phyloP scores from a whole-genome alignment of 2,888 invertebrate species.

The Xestia xanthographa region DNA sequence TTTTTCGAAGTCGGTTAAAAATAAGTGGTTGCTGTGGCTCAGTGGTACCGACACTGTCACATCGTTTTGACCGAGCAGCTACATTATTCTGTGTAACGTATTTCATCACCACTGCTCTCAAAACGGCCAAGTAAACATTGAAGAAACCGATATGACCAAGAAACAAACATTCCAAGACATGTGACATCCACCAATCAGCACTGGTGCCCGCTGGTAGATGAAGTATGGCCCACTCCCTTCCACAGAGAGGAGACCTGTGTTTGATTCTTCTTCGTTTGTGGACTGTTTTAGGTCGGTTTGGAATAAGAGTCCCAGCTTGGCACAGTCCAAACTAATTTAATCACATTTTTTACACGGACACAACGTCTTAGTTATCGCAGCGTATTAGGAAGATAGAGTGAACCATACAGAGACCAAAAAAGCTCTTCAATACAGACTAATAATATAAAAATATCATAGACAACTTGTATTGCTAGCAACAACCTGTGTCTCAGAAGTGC shows the following conservation, averaged over 20 bases:
- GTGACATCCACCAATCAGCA: background rate
- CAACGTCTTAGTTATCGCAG: no score
- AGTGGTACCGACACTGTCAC: background rate
- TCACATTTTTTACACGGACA: no score
- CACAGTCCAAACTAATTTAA: no score
- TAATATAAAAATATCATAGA: no score
- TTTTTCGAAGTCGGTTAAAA: background rate
- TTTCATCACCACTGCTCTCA: background rate
- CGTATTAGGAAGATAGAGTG: no score
- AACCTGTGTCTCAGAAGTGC: background rate
- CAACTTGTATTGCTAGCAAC: no score
- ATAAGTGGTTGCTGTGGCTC: background rate
- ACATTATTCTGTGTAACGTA: background rate
- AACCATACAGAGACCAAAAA: no score
- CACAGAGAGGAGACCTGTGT: background rate
- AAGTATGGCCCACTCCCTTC: background rate
- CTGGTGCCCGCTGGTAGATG: background rate
- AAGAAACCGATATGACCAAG: background rate
- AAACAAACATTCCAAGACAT: background rate
- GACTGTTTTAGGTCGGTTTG: no score
- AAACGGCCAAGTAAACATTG: background rate
- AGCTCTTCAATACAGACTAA: no score
- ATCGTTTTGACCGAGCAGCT: background rate
- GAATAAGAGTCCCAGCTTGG: no score
- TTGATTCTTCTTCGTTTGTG: no score